Conservation (phyloP, 2,113 vertebrate genomes). For the Pomatostomus ruficeps region DNA sequence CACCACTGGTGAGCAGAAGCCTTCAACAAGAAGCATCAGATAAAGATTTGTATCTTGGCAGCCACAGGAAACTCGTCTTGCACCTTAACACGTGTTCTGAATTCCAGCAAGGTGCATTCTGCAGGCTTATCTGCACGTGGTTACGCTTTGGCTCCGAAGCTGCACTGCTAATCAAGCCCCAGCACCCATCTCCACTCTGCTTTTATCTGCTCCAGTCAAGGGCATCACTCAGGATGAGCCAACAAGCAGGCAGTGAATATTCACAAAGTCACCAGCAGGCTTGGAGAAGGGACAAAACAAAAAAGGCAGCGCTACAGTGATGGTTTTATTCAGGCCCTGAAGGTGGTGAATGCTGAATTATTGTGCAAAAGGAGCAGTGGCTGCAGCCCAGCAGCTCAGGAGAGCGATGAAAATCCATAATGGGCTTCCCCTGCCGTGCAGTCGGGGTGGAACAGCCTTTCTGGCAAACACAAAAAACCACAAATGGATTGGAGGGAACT, state of each 20-base stretch:
- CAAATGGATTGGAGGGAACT: not conserved
- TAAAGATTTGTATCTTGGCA: not conserved
- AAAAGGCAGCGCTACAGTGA: not conserved
- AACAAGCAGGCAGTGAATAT: slow-evolving; percentile 17
- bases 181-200: slow-evolving; percentile 49
- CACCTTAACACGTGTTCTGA: not conserved
- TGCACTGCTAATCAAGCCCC: slow-evolving; percentile 62
- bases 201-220: slow-evolving; percentile 58
- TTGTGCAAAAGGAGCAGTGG: not conserved
- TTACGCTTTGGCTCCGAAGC: slow-evolving; percentile 24
- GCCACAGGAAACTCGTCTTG: not conserved
- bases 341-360: not conserved
- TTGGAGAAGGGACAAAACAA: not conserved
- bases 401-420: slow-evolving; percentile 40
- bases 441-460: not conserved
- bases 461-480: not conserved
- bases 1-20: not conserved
- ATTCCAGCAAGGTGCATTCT: slow-evolving; percentile 19
- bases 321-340: not conserved
- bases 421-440: slow-evolving; percentile 14
- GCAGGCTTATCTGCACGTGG: slow-evolving; percentile 40
- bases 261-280: not conserved
- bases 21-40: not conserved
- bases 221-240: slow-evolving; percentile 61
- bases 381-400: slow-evolving; percentile 4